Evolutionary conservation across 2,113 vertebrate genomes (phyloP).

Genomic region (Psephotus haematonotus): DNA sequence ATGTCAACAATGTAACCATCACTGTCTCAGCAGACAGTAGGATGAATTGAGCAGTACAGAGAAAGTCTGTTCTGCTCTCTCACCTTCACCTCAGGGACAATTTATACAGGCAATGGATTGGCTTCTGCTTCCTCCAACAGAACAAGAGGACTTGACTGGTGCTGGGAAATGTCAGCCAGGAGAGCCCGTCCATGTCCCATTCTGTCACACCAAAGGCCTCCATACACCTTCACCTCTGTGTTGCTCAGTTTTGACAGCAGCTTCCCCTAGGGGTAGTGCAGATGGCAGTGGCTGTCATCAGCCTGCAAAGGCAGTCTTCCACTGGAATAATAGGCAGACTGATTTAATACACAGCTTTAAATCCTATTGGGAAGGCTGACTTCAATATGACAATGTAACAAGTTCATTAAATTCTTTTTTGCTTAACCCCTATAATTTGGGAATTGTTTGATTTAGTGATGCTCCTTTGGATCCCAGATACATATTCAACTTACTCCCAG

Average conservation of each 20-base stretch:
- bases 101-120: neutral
- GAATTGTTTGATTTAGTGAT: neutral
- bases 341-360: neutral
- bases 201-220: neutral
- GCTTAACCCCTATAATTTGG: neutral
- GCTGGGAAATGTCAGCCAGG: neutral
- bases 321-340: neutral
- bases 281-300: neutral
- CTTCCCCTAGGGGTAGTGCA: neutral
- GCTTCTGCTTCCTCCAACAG: neutral
- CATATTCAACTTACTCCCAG: neutral
- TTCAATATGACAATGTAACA: neutral
- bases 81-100: neutral
- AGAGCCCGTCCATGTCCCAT: neutral
- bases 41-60: neutral
- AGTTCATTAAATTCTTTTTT: neutral
- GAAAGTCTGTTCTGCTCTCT: neutral
- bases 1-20: neutral
- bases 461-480: neutral
- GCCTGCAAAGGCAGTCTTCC: neutral
- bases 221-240: neutral
- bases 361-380: neutral
- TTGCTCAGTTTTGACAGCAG: neutral
- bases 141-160: neutral
- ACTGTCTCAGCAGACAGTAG: neutral